These are phyloP conservation scores for Silurus asotus DNA, from an alignment of 2,113 vertebrate genomes.

Conservation along the genomic window DNA sequence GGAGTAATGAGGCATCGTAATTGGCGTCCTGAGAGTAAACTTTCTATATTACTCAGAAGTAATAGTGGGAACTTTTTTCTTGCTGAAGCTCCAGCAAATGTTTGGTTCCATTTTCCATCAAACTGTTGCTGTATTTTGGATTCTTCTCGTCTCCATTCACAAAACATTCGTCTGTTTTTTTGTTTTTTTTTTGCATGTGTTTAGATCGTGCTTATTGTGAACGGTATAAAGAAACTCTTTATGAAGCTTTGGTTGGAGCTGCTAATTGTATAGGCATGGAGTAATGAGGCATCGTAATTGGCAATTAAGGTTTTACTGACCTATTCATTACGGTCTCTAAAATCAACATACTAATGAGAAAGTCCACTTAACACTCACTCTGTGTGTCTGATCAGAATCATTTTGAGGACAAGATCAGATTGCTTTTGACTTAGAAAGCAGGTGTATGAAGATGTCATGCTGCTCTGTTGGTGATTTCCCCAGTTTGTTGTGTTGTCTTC, in stretches of 20 bases:
- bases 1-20: not conserved
- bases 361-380: not conserved
- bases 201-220: not conserved
- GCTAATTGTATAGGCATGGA: too few relatives aligned
- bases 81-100: not conserved
- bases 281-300: not conserved
- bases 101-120: not conserved
- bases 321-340: not conserved
- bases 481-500: not conserved
- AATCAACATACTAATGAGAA: not conserved
- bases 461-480: not conserved
- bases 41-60: not conserved
- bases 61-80: not conserved
- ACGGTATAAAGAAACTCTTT: not conserved
- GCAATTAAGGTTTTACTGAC: not conserved
- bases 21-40: too few relatives aligned
- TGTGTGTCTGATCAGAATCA: not conserved
- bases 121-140: not conserved
- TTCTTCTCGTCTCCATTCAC: too few relatives aligned
- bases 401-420: not conserved
- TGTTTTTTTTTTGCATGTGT: not conserved
- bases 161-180: not conserved
- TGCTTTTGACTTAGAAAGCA: conserved; percentile 3
- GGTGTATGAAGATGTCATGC: not conserved
- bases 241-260: not conserved